Evolutionary conservation across 2,797 vertebrate genomes (phyloP), one percentile per base, ranked within the genome.

Genomic region (Scarus forsteni): DNA sequence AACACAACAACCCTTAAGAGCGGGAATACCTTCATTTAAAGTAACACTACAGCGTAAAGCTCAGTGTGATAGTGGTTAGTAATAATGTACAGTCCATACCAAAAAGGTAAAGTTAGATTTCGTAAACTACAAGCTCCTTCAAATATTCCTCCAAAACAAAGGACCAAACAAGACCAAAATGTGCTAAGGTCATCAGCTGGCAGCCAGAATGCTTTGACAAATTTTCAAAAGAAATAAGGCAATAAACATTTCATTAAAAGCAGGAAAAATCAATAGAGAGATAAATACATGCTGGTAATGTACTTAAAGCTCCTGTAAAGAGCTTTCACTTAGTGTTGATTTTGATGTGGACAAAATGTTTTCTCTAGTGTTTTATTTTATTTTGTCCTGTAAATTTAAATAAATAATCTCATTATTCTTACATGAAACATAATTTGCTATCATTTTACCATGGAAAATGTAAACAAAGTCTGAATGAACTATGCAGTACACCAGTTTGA

Each of bases 11-110:
- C 45, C 66, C 10, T 65, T 62, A 79, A 45, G 11, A 80, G 70
- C 65, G 71, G 75, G 55, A 90, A 88, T 73, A 89, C 92, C 92
- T 95, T 94, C 92, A 94, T 93, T 92, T 88, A 80, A 86, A 83
- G 53, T 80, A 73, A 73, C 57, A 76, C 72, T 80, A 75, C 51
- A 72, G 66, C 70, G 67, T 66, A 50, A 84, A 55, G 73, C 48
- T 80, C 60, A 63, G 60, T 64, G 59, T 61, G 56, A 53, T 72
- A 62, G 46, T 46, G 54, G 51, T 84, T 84, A 75, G 69, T 72
- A 56, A 77, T 42, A 70, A 81, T 72, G 53, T 81, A 83, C 55
- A 68, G 40, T 60, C 70, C 73, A 62, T 53, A 66, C 64, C 73
- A 19, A 4, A 44, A 35, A 77, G 52, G 57, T 80, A 60, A 62